phyloP scores from a whole-genome alignment of 1,140 invertebrate species.

The Drosophila busckii region DNA sequence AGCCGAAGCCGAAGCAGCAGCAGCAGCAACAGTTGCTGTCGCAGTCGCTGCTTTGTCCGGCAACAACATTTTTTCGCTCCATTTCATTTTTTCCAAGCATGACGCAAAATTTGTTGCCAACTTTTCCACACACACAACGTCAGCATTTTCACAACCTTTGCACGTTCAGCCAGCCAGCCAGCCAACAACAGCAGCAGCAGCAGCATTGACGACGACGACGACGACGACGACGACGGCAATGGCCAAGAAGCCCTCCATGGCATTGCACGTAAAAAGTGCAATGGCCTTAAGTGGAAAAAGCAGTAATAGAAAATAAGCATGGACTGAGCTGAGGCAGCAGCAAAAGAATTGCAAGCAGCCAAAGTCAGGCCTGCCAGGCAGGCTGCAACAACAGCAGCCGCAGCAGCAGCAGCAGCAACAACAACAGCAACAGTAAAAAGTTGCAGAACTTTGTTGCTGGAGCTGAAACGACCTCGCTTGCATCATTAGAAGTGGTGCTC shows the following conservation, averaged over 20 bases:
- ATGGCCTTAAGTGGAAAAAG: conserved; percentile 77
- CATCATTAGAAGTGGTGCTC: conserved; percentile 76
- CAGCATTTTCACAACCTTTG: conserved; percentile 76
- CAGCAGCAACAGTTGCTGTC: conserved; percentile 11
- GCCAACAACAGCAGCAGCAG: conserved; percentile 19
- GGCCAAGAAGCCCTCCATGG: conserved; percentile 67
- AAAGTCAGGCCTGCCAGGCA: conserved; percentile 39
- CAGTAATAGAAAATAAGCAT: conserved; percentile 77
- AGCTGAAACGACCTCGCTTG: conserved; percentile 63
- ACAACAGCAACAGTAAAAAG: conserved; percentile 41
- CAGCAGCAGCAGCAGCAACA: conserved; percentile 6
- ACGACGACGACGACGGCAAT: conserved; percentile 56
- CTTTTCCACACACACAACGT: conserved; percentile 62
- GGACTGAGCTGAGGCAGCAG: conserved; percentile 40
- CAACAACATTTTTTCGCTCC: conserved; percentile 73
- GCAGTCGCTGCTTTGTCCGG: conserved; percentile 60
- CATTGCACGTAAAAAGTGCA: conserved; percentile 76
- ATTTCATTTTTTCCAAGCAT: conserved; percentile 77
- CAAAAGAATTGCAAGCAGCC: conserved; percentile 47
- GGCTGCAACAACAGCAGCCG: conserved; percentile 7
- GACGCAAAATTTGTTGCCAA: conserved; percentile 76
- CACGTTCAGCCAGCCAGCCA: conserved; percentile 54
- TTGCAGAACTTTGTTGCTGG: conserved; percentile 49
- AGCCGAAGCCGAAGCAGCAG: conserved; percentile 5
- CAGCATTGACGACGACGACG: conserved; percentile 25